Evolutionary conservation across 2,888 invertebrate species (phyloP), one percentile per base, ranked within the genome.

Genomic region (Emmelina monodactyla): DNA sequence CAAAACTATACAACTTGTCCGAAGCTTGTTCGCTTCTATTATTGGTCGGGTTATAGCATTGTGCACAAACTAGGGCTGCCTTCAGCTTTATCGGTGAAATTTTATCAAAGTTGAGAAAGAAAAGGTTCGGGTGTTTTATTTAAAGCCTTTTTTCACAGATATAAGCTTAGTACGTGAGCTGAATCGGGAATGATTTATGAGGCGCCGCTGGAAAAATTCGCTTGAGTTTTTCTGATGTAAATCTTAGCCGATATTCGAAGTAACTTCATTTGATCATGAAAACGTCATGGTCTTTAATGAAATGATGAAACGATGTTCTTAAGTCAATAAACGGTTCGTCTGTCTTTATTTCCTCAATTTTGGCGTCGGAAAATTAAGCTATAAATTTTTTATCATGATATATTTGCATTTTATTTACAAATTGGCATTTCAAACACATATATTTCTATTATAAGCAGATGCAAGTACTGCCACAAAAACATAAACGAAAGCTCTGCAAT

Each of bases 1-100:
- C 39, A 35, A 32, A 40, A 41, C 38, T 41, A 43, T 34, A 14
- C 16, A 33, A 37, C 13, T 37, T 37, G 31, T 25, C 25, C n/a
- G 33, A 7, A 32, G 19, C 19, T 16, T 16, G 15, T 14, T 14
- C 14, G 13, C 12, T 30, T 12, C 14, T 14, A 30, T 30, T 13
- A 30, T 14, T 30, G 15, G 14, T 30, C 14, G 15, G 5, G 15
- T 14, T 30, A 6, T 30, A 30, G n/a, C 10, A 15, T 30, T 12
- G 10, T 7, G 22, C 6, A 22, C n/a, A 25, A 9, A 25, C n/a
- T 9, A 25, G 25, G 25, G 25, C 11, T 25, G 25, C 3, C 25
- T n/a, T 11, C 9, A 25, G 6, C 11, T 19, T 25, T 25, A 25
- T 25, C 25, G 9, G n/a, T 25, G 11, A 11, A 25, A 19, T 25